A percentile compares a stretch with the other conserved stretches of the same genome.
Conservation (phyloP, 2,888 invertebrate species). For the Dolichomitus sp. region DNA sequence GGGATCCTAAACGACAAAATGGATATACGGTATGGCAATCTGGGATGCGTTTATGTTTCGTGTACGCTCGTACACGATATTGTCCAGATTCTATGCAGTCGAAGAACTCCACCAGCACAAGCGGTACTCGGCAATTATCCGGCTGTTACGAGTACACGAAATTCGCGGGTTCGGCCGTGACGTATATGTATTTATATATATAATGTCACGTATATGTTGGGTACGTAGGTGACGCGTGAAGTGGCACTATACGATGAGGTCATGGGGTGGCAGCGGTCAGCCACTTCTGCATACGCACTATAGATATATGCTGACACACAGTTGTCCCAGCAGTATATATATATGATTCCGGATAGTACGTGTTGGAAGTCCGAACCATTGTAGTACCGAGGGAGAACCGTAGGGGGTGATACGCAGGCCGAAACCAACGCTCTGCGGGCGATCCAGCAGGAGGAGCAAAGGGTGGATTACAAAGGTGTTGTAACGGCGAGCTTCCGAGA, state of each 20-base stretch:
- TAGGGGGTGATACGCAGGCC: conserved; percentile 52
- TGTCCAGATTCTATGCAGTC: conserved; percentile 32
- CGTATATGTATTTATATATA: conserved; percentile 9
- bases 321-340: conserved; percentile 1
- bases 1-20: not conserved
- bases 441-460: conserved; percentile 47
- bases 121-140: conserved; percentile 47
- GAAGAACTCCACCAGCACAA: conserved; percentile 15
- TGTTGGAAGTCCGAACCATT: conserved; percentile 60
- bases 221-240: conserved; percentile 64
- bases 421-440: conserved; percentile 58
- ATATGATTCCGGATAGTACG: conserved; percentile 12
- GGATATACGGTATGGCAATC: not conserved
- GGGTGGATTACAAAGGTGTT: conserved; percentile 66
- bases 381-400: conserved; percentile 47
- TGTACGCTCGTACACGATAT: conserved; percentile 17
- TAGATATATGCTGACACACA: conserved; percentile 15
- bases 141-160: conserved; percentile 55
- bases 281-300: conserved; percentile 51
- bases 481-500: conserved; percentile 59
- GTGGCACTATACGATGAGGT: conserved; percentile 54
- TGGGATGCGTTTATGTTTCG: not conserved
- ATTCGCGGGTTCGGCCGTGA: conserved; percentile 38
- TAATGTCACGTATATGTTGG: not conserved
- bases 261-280: conserved; percentile 60